These are phyloP conservation scores for Drosophila siamana DNA, from an alignment of 2,888 invertebrate species.

Conservation along the genomic window DNA sequence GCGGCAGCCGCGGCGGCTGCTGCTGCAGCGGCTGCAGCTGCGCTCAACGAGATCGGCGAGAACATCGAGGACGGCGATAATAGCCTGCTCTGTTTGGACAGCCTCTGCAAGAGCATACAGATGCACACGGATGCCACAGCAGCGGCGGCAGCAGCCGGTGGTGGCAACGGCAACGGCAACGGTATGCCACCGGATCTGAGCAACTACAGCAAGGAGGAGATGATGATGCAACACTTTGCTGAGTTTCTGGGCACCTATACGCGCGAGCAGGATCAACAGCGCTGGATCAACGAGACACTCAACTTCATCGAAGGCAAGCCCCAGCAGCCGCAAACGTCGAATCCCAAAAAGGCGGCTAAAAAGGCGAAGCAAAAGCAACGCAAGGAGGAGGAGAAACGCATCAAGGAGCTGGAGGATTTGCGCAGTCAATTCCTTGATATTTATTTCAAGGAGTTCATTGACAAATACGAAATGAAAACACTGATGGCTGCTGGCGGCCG, in stretches of 20 bases:
- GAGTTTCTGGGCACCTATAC: conserved; percentile 81
- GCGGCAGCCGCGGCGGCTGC: conserved; percentile 52
- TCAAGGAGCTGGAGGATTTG: conserved; percentile 83
- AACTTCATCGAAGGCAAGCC: conserved; percentile 84
- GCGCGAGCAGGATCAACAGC: conserved; percentile 82
- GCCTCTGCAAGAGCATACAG: conserved; percentile 81
- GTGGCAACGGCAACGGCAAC: conserved; percentile 44
- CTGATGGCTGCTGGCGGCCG: conserved; percentile 78
- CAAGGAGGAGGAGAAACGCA: conserved; percentile 84
- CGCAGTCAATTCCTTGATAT: conserved; percentile 84
- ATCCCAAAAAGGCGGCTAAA: conserved; percentile 85
- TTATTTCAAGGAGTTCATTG: conserved; percentile 84
- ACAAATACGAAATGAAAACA: conserved; percentile 82
- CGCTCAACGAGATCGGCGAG: conserved; percentile 54
- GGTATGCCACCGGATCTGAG: conserved; percentile 50
- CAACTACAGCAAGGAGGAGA: conserved; percentile 73
- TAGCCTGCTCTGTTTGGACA: conserved; percentile 79
- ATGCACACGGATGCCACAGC: conserved; percentile 60
- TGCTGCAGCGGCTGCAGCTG: conserved; percentile 62
- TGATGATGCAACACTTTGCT: conserved; percentile 82
- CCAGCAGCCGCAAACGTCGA: conserved; percentile 80
- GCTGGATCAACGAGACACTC: conserved; percentile 84
- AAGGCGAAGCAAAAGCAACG: conserved; percentile 85
- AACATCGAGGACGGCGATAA: conserved; percentile 73
- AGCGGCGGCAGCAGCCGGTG: conserved; percentile 30